Conservation (phyloP, 2,113 vertebrate genomes). For the Sakesphorus luctuosus region DNA sequence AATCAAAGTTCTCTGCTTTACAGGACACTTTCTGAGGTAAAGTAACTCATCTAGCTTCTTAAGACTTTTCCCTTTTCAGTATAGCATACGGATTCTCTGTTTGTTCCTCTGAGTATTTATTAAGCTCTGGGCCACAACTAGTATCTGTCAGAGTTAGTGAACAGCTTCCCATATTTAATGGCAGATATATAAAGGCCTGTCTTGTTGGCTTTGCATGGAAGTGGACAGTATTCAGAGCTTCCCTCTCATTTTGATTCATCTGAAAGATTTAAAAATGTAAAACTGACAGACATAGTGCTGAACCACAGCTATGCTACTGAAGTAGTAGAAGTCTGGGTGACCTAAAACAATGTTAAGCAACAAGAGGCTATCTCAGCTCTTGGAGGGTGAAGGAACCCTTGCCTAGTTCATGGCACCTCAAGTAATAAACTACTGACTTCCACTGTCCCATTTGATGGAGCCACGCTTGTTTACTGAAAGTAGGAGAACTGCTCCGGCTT, state of each 20-base stretch:
- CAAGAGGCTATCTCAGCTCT: background rate
- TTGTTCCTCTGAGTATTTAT: background rate
- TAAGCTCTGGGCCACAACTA: background rate
- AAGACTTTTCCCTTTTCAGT: background rate
- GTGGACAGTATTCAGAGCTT: background rate
- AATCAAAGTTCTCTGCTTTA: conserved; percentile 88
- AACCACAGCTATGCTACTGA: background rate
- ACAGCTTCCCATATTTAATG: background rate
- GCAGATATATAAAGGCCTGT: background rate
- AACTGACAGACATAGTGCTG: background rate
- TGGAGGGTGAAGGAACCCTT: background rate
- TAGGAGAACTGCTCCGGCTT: background rate
- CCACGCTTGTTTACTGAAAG: background rate
- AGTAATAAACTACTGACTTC: background rate
- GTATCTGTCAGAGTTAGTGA: background rate
- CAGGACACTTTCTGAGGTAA: conserved; percentile 85
- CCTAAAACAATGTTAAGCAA: background rate
- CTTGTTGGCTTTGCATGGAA: background rate
- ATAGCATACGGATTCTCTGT: background rate
- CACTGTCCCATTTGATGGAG: background rate
- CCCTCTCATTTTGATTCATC: background rate
- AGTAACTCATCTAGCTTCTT: background rate
- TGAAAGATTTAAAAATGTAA: background rate
- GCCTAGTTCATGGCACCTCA: background rate
- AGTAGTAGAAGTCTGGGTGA: background rate